These are phyloP conservation scores for Lycaon pictus DNA, from an alignment of 2,113 vertebrate species.

Conservation along the genomic window DNA sequence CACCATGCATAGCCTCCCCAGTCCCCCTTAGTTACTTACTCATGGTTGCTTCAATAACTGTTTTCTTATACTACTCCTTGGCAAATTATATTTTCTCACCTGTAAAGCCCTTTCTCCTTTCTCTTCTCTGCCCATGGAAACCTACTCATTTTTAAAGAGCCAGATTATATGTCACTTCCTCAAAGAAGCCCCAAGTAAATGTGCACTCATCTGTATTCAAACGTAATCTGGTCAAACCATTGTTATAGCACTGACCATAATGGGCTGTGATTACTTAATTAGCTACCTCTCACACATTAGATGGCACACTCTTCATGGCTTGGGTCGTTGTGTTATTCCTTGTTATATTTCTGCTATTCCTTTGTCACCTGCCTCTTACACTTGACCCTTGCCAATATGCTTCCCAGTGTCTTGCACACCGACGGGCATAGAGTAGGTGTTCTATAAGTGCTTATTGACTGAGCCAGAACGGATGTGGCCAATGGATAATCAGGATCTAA, in stretches of 20 bases:
- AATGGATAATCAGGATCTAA: neutral
- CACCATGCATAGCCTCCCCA: neutral
- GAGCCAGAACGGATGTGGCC: neutral
- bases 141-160: conserved; percentile 4
- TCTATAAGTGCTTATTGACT: neutral
- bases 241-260: neutral
- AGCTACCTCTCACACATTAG: neutral
- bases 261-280: neutral
- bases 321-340: neutral
- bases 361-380: neutral
- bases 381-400: neutral
- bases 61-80: neutral
- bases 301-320: rapidly evolving
- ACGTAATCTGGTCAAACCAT: neutral
- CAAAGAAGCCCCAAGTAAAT: neutral
- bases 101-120: neutral
- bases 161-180: neutral
- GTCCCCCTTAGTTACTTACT: neutral
- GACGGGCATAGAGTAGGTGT: neutral
- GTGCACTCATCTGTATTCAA: neutral
- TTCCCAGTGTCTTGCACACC: neutral
- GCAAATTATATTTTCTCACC: neutral
- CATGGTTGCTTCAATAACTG: neutral
- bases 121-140: neutral
- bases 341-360: neutral